Percentiles rank a stretch among this genome's conserved stretches.
phyloP scores from a whole-genome alignment of 1,140 invertebrate genomes.

The Limonius californicus region DNA sequence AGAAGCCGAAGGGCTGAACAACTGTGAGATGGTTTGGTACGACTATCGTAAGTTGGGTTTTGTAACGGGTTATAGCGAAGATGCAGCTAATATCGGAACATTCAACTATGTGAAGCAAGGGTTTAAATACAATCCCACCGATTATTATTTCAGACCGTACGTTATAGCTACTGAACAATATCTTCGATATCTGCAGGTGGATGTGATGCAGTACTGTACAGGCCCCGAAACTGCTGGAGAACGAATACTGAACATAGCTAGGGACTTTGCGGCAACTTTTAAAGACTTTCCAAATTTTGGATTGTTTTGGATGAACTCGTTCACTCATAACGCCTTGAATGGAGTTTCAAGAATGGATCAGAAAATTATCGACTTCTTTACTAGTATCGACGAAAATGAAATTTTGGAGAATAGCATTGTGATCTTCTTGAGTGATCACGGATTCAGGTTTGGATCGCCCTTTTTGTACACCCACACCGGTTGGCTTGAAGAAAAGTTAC shows the following conservation, averaged over 20 bases:
- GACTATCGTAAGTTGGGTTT: slow-evolving; percentile 57
- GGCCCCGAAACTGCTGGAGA: slow-evolving; percentile 54
- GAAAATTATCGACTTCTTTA: slow-evolving; percentile 51
- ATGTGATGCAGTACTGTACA: slow-evolving; percentile 48
- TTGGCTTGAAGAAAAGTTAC: slow-evolving; percentile 79
- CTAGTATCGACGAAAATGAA: slow-evolving; percentile 40
- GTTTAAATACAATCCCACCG: slow-evolving; percentile 63
- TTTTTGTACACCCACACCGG: slow-evolving; percentile 65
- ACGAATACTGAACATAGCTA: slow-evolving; percentile 55
- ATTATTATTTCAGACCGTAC: slow-evolving; percentile 71
- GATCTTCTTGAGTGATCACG: slow-evolving; percentile 82
- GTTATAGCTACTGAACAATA: slow-evolving; percentile 55
- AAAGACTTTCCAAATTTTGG: slow-evolving; percentile 58
- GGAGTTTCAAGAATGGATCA: slow-evolving; percentile 56
- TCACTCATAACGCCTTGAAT: slow-evolving; percentile 63
- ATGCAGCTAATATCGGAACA: slow-evolving; percentile 55
- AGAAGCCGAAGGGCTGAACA: slow-evolving; percentile 50
- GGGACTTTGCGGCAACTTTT: slow-evolving; percentile 58
- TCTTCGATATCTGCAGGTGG: slow-evolving; percentile 45
- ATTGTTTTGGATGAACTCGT: slow-evolving; percentile 63
- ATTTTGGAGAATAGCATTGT: slow-evolving; percentile 57
- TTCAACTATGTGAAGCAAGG: slow-evolving; percentile 64
- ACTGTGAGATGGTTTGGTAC: slow-evolving; percentile 63
- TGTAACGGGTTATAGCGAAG: slow-evolving; percentile 62
- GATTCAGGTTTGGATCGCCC: slow-evolving; percentile 70